phyloP scores from a whole-genome alignment of 2,797 vertebrate species.

The Octomys mimax region DNA sequence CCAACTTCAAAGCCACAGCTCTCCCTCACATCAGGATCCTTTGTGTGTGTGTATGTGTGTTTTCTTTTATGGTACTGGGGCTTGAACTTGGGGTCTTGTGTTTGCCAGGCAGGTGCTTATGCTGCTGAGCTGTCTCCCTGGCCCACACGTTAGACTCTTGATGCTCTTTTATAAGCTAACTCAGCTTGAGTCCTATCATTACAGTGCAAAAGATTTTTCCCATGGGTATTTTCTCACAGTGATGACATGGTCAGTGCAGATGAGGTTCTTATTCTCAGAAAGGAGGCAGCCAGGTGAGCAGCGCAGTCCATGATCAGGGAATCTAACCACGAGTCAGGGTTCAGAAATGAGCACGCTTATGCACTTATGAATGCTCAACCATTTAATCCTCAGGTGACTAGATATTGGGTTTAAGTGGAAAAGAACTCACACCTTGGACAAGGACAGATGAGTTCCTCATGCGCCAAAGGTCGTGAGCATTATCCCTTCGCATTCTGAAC shows the following conservation, averaged over 20 bases:
- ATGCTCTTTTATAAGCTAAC: not conserved
- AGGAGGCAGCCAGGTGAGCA: not conserved
- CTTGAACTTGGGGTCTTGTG: no score
- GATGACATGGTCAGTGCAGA: not conserved
- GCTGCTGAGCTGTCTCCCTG: no score
- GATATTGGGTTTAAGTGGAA: not conserved
- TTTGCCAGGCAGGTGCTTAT: no score
- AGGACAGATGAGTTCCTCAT: not conserved
- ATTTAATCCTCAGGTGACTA: not conserved
- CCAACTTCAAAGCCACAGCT: not conserved
- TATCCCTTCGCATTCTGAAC: not conserved
- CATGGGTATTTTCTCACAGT: not conserved
- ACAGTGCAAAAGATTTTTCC: not conserved
- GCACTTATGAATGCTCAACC: rapidly evolving
- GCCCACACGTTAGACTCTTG: not conserved
- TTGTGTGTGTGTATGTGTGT: no score
- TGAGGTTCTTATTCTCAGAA: not conserved
- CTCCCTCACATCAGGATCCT: no score
- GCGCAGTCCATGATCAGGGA: not conserved
- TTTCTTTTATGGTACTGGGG: no score
- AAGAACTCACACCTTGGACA: not conserved
- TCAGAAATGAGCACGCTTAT: not conserved
- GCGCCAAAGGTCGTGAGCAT: not conserved
- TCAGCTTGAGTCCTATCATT: not conserved
- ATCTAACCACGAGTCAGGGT: not conserved